Conservation (phyloP, 1,140 invertebrate species). For the Drosophila busckii region DNA sequence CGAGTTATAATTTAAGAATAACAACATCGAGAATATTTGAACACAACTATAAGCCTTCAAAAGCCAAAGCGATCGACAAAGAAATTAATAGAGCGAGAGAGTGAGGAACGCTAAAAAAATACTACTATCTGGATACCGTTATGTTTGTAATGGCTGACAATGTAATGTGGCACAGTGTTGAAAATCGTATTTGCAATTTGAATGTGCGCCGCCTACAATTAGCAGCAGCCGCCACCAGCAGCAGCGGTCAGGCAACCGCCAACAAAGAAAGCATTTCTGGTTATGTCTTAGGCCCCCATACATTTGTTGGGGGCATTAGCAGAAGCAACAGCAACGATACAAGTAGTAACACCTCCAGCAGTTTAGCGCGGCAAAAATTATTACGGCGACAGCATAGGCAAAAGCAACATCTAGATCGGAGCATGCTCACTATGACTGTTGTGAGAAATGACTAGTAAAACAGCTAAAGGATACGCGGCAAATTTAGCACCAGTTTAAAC, state of each 20-base stretch:
- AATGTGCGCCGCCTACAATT: constrained; percentile 53
- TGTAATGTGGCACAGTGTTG: constrained; percentile 77
- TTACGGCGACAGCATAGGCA: constrained; percentile 44
- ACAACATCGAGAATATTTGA: constrained; percentile 14
- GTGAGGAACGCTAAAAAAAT: constrained; percentile 6
- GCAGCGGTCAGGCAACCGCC: constrained; percentile 50
- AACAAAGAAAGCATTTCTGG: constrained; percentile 52
- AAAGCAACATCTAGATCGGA: too few relatives aligned
- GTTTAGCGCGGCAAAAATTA: constrained; percentile 30
- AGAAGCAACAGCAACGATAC: constrained; percentile 37
- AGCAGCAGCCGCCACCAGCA: constrained; percentile 35
- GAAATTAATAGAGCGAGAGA: constrained; percentile 14
- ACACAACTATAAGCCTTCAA: constrained; percentile 6
- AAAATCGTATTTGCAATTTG: constrained; percentile 68
- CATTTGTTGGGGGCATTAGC: constrained; percentile 73
- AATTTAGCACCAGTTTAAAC: constrained; percentile 46
- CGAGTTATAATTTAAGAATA: constrained; percentile 11
- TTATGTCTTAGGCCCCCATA: constrained; percentile 77
- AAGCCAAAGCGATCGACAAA: constrained; percentile 17
- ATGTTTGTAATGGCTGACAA: constrained; percentile 79
- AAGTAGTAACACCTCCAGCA: constrained; percentile 35
- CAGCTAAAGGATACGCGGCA: constrained; percentile 39
- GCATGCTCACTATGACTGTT: too few relatives aligned
- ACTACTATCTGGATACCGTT: constrained; percentile 57
- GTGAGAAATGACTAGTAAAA: constrained; percentile 47